Evolutionary conservation across 2,797 vertebrate species (phyloP).

Genomic region (Etheostoma nigrum): DNA sequence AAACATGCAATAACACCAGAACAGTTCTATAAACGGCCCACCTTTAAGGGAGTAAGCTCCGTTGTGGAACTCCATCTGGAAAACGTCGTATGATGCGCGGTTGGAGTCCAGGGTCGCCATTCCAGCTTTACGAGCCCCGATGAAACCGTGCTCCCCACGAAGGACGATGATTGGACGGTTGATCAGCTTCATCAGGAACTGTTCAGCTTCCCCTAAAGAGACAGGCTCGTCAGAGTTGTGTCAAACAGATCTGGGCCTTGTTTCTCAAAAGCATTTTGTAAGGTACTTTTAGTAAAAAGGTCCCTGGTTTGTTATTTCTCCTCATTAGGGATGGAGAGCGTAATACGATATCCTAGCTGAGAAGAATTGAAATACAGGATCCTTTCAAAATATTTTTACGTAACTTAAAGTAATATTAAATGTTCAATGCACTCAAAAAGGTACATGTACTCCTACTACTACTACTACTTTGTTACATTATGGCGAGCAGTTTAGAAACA

Average conservation of each 20-base stretch:
- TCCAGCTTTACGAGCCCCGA: conserved; percentile 92
- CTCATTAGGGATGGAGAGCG: neutral
- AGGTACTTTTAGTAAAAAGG: neutral
- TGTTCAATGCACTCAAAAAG: no score
- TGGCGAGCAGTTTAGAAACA: neutral
- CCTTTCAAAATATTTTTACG: no score
- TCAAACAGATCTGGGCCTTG: neutral
- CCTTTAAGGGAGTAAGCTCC: conserved; percentile 95
- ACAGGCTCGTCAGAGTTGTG: conserved; percentile 7
- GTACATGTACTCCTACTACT: no score
- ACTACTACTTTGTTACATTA: neutral
- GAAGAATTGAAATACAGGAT: neutral
- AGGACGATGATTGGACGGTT: conserved; percentile 96
- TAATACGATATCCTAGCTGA: no score
- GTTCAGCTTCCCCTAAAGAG: conserved; percentile 88
- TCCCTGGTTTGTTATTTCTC: neutral
- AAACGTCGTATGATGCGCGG: conserved; percentile 94
- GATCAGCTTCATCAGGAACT: conserved; percentile 96
- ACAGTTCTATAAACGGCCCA: conserved; percentile 53
- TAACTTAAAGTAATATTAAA: no score
- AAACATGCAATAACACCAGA: neutral
- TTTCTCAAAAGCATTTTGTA: neutral
- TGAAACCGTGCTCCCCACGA: conserved; percentile 95
- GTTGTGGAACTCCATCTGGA: conserved; percentile 92
- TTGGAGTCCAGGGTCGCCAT: conserved; percentile 93